These are phyloP conservation scores for Argopecten irradians DNA, from an alignment of 1,140 invertebrate genomes.

Conservation along the genomic window DNA sequence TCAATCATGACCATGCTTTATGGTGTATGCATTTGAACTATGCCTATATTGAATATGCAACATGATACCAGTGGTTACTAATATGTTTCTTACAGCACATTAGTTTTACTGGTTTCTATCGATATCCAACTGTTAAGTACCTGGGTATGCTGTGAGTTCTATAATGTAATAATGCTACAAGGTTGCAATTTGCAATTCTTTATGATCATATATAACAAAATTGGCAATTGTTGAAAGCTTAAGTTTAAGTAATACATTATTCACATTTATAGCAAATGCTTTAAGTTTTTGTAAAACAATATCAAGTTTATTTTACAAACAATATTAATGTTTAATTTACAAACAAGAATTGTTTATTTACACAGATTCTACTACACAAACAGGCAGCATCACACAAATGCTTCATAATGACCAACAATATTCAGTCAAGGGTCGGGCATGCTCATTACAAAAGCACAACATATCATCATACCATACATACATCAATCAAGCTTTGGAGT, in stretches of 20 bases:
- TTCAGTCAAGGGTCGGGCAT: slow-evolving; percentile 20
- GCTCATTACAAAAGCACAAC: slow-evolving; percentile 9
- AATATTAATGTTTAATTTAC: neutral
- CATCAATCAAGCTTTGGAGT: neutral
- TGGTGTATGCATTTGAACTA: neutral
- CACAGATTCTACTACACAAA: neutral
- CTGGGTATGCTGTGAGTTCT: too few relatives aligned
- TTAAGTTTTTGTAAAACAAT: neutral
- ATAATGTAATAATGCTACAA: neutral
- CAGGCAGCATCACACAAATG: slow-evolving; percentile 14
- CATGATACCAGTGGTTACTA: too few relatives aligned
- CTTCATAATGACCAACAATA: slow-evolving; percentile 18
- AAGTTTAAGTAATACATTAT: too few relatives aligned
- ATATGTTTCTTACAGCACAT: too few relatives aligned
- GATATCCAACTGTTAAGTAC: too few relatives aligned
- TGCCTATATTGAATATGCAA: too few relatives aligned
- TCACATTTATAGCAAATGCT: too few relatives aligned
- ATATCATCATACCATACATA: neutral
- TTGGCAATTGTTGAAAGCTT: too few relatives aligned
- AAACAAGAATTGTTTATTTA: neutral
- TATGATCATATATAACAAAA: too few relatives aligned
- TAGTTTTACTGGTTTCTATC: too few relatives aligned
- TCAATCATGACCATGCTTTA: too few relatives aligned
- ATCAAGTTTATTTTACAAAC: neutral
- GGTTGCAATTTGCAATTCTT: too few relatives aligned